Evolutionary conservation across 37 sponge, comb jelly and placozoan species (phyloP), one percentile per base, ranked within the genome.

Genomic region (Ianthella basta): DNA sequence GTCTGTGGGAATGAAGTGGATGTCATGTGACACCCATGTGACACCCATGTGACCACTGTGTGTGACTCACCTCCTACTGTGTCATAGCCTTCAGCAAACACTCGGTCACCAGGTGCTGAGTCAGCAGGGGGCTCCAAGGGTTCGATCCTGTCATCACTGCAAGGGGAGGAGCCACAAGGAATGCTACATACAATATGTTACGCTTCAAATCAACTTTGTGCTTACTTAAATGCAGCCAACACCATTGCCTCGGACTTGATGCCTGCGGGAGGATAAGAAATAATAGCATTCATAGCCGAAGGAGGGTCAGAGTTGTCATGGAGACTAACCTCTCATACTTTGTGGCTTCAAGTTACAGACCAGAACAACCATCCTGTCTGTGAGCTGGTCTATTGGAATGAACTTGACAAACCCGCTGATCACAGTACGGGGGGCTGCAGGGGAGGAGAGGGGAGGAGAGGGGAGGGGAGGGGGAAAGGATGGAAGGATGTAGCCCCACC

Each of bases 331-430:
- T 84, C 93, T 87, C 95, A 97, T 97, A 37, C 87, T 89, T 23
- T 64, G 86, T 38, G 98, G 95, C 82, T 97, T 97, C 70, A 97
- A 79, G 78, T 97, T 97, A 69, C 98, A 97, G 4, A 97, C 30
- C 16, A 97, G 68, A 2, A 92, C 91, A 27, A 92, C 95, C 64
- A 82, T 68, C 16, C 89, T 65, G 23, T 88, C 87, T 0, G 37
- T 67, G 24, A 97, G 89, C 21, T 89, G 86, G 32, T 97, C 95
- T 59, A 90, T 50, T 18, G 95, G 32, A 0, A 92, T 37, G 59
- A 64, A 85, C 54, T 92, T 89, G n/a, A 86, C 91, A 30, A 97
- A 87, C 1, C 98, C 98, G 86, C 98, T 97, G 64, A 97, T 89
- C 5, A 97, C 93, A 12, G 91, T 95, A 29, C 93, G 86, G 8